Conservation (phyloP, 2,797 vertebrate species). For the Neosilurus hyrtlii region DNA sequence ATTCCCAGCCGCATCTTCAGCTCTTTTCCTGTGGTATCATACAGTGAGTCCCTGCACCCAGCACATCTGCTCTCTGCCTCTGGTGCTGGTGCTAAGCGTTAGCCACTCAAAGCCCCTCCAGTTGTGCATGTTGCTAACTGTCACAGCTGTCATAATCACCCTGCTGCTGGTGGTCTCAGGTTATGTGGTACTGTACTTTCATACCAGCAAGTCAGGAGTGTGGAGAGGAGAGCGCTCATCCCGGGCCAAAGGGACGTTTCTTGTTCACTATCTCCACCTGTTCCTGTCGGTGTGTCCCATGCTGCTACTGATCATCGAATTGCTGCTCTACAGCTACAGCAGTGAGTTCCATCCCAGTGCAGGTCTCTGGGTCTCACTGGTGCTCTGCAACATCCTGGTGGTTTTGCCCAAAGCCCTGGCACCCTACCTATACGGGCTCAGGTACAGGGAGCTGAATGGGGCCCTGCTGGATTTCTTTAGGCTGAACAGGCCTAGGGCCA, state of each 20-base stretch:
- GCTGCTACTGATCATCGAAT: conserved; percentile 67
- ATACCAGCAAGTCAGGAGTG: conserved; percentile 67
- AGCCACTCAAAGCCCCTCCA: conserved; percentile 64
- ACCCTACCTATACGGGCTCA: conserved; percentile 75
- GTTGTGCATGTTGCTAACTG: conserved; percentile 70
- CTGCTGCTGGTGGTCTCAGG: conserved; percentile 70
- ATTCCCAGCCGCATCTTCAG: conserved; percentile 66
- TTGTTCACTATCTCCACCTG: conserved; percentile 76
- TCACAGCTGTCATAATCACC: conserved; percentile 66
- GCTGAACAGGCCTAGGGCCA: conserved; percentile 57
- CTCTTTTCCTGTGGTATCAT: conserved; percentile 64
- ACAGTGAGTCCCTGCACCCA: conserved; percentile 58
- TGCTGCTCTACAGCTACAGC: conserved; percentile 62
- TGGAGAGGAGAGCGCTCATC: conserved; percentile 66
- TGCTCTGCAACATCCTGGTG: conserved; percentile 72
- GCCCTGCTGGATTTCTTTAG: conserved; percentile 68
- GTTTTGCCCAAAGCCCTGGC: conserved; percentile 76
- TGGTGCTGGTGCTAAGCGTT: conserved; percentile 68
- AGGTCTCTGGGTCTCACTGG: conserved; percentile 70
- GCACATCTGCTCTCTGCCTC: conserved; percentile 68
- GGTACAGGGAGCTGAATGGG: conserved; percentile 73
- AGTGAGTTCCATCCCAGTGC: conserved; percentile 55
- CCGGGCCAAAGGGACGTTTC: conserved; percentile 75
- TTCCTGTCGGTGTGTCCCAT: conserved; percentile 77
- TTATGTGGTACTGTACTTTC: conserved; percentile 70